Percentiles rank a stretch among this genome's conserved stretches.
Evolutionary conservation across 92 coral and sea anemone genomes (phyloP).

Genomic region (Parazoanthus atlanticus): DNA sequence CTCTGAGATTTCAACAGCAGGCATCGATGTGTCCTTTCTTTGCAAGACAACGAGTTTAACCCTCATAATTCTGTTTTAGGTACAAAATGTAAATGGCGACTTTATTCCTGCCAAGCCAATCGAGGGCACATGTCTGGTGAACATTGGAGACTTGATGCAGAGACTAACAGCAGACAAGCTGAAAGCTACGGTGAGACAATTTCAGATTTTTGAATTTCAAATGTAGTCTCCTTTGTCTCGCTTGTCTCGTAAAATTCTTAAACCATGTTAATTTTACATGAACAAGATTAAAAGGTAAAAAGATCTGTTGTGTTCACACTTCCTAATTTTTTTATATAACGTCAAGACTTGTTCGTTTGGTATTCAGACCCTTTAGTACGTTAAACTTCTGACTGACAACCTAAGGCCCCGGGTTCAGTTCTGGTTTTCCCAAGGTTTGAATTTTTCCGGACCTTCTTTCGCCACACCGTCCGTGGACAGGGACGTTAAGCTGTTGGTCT

Average conservation of each 20-base stretch:
- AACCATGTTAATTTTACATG: not conserved
- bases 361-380: too few species aligned
- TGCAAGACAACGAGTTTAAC: not conserved
- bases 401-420: too few species aligned
- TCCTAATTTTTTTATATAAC: too few species aligned
- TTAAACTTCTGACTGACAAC: too few species aligned
- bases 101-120: slow-evolving; percentile 44
- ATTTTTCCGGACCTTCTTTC: too few species aligned
- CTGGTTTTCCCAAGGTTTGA: too few species aligned
- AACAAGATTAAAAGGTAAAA: not conserved
- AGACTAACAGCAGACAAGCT: slow-evolving; percentile 42
- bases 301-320: too few species aligned
- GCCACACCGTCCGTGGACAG: too few species aligned
- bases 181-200: slow-evolving; percentile 34
- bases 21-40: not conserved
- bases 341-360: too few species aligned
- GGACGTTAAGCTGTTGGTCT: too few species aligned
- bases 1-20: too few species aligned
- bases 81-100: slow-evolving; percentile 18
- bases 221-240: not conserved
- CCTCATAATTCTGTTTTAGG: not conserved
- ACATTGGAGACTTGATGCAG: slow-evolving; percentile 46
- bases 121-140: slow-evolving; percentile 42
- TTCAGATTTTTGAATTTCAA: not conserved
- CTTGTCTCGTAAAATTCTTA: not conserved